Percentiles rank a stretch among this genome's conserved stretches.
These are phyloP conservation scores for Tetramorium parvispinum DNA, from an alignment of 1,140 invertebrate species.

Conservation along the genomic window DNA sequence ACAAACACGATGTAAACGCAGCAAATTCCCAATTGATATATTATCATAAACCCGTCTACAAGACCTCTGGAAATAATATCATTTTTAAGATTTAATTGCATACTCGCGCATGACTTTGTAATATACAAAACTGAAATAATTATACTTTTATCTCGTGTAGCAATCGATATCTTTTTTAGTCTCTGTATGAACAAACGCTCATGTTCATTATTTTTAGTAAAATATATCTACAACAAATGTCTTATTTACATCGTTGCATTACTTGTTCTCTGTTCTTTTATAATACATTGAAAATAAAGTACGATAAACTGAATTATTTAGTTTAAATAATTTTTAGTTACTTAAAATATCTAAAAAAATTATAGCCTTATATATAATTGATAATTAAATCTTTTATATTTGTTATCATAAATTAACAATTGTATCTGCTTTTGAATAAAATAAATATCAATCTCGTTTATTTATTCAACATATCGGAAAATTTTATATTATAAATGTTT, in stretches of 20 bases:
- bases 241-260: neutral
- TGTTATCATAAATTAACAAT: neutral
- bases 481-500: neutral
- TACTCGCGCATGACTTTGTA: neutral
- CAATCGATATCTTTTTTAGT: constrained; percentile 1
- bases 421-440: neutral
- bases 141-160: neutral
- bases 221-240: neutral
- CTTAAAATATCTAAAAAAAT: neutral
- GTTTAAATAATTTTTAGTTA: neutral
- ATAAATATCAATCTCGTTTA: neutral
- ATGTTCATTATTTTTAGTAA: neutral
- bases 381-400: constrained; percentile 10
- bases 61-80: constrained; percentile 84
- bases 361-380: neutral
- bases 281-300: neutral
- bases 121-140: neutral
- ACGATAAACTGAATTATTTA: neutral
- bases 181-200: neutral
- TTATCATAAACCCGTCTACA: constrained; percentile 90
- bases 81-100: constrained; percentile 48
- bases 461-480: neutral
- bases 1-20: constrained; percentile 96
- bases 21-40: constrained; percentile 95
- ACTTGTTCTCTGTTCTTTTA: neutral